A percentile compares a stretch with the other conserved stretches of the same genome.
These are phyloP conservation scores for Gryllus longicercus DNA, from an alignment of 2,888 invertebrate species.

Conservation along the genomic window DNA sequence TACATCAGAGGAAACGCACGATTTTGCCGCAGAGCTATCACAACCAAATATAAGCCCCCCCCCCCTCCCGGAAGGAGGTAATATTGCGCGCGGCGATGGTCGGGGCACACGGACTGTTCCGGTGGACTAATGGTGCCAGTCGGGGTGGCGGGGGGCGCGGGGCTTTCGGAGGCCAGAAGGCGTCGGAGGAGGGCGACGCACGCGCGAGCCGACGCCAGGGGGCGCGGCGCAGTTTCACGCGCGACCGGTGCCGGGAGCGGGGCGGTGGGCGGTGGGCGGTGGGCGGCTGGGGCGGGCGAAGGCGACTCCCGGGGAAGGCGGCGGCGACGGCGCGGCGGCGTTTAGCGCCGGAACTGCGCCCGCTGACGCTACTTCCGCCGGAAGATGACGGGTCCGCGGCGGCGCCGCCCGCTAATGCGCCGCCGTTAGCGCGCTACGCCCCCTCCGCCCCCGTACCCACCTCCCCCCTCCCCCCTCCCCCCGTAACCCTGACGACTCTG, in stretches of 20 bases:
- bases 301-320: slow-evolving; percentile 34
- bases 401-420: slow-evolving; percentile 17
- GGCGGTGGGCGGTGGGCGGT: background rate
- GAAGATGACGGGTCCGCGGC: slow-evolving; percentile 22
- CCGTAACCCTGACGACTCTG: too few relatives aligned
- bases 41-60: too few relatives aligned
- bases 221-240: background rate
- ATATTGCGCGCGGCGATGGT: too few relatives aligned
- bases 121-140: too few relatives aligned
- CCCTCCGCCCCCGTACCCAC: background rate
- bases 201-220: slow-evolving; percentile 38
- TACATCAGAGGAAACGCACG: too few relatives aligned
- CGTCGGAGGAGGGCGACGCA: background rate
- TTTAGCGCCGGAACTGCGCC: slow-evolving; percentile 2
- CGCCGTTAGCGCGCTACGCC: slow-evolving; percentile 1
- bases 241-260: background rate
- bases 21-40: too few relatives aligned
- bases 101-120: too few relatives aligned
- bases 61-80: too few relatives aligned
- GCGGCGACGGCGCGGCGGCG: slow-evolving; percentile 6
- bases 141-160: background rate
- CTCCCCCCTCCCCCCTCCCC: too few relatives aligned
- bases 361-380: slow-evolving; percentile 36
- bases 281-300: slow-evolving; percentile 41
- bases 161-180: background rate